These are phyloP conservation scores for Lepidurus couesii DNA, from an alignment of 1,140 invertebrate species.

Conservation along the genomic window DNA sequence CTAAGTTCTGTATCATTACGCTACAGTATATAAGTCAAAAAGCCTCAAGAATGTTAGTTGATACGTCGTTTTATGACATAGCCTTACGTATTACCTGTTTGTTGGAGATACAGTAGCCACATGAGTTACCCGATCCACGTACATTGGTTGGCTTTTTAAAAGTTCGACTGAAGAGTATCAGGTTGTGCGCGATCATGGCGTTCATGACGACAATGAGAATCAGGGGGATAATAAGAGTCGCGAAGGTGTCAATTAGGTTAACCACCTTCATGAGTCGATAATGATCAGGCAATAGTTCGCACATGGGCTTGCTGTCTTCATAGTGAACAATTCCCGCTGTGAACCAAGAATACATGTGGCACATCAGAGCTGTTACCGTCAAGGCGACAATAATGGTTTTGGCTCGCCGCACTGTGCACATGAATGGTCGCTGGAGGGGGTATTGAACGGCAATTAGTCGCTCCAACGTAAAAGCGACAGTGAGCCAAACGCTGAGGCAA, in stretches of 20 bases:
- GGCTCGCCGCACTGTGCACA: slow-evolving; percentile 71
- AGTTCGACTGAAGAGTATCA: slow-evolving; percentile 46
- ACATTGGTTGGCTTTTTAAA: slow-evolving; percentile 42
- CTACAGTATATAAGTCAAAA: neutral
- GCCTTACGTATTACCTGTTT: neutral
- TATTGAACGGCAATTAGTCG: slow-evolving; percentile 73
- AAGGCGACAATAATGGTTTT: slow-evolving; percentile 48
- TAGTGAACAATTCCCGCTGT: slow-evolving; percentile 41
- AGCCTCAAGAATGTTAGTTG: neutral
- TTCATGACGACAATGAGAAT: slow-evolving; percentile 56
- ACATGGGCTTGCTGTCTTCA: slow-evolving; percentile 40
- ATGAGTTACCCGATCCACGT: neutral
- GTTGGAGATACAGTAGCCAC: neutral
- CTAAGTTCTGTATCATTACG: too few relatives aligned
- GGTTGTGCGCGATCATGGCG: slow-evolving; percentile 51
- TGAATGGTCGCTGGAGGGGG: slow-evolving; percentile 63
- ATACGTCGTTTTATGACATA: neutral
- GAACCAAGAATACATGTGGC: slow-evolving; percentile 40
- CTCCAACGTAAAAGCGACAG: slow-evolving; percentile 55
- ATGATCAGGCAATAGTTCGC: slow-evolving; percentile 47
- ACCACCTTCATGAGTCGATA: slow-evolving; percentile 49
- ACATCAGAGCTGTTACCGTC: slow-evolving; percentile 28
- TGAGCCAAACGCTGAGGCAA: slow-evolving; percentile 46
- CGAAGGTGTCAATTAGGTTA: slow-evolving; percentile 53
- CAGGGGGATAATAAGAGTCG: slow-evolving; percentile 52